Evolutionary conservation across 2,888 invertebrate species (phyloP), one percentile per base, ranked within the genome.

Genomic region (Aphodius sticticus): DNA sequence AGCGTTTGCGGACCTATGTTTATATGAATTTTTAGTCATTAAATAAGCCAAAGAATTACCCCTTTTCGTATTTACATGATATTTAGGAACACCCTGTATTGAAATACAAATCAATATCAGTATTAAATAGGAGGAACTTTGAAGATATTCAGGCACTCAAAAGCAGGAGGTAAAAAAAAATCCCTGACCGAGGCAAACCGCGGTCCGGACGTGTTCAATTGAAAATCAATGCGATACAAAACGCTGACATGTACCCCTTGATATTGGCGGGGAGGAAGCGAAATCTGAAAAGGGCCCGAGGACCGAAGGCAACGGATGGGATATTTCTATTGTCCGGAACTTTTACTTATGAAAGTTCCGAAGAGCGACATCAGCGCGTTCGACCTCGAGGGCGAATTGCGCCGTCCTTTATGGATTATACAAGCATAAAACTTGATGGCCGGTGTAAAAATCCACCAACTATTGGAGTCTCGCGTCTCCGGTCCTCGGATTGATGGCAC

Each of bases 181-280:
- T 2, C 6, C 53, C 3, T 53, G 53, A 53, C 53, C 53, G 53
- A 53, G 4, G 53, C 53, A 53, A 53, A 53, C 53, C 53, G 9
- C 53, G 9, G 1, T 53, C 6, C 53, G 53, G 53, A 53, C 53
- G 53, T 53, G 53, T 53, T 53, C 53, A 53, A 53, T 53, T 53
- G 53, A 53, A 53, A 53, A 53, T 53, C 53, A 53, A 53, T 53
- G 53, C 53, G 53, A 53, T 53, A 53, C 53, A 53, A 53, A 53
- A 53, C 12, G 53, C 53, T 53, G 53, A 53, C 53, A 53, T 53
- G 9, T 53, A 53, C 53, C 53, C 12, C 53, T 53, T 53, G 53
- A 53, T 53, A 53, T 53, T 53, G 53, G 53, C 12, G 53, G 53
- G 26, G 26, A 26, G 26, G 26, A 26, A 3, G 26, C 26, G 26